Evolutionary conservation across 1,140 invertebrate genomes (phyloP).

Genomic region (Aphaenogaster floridana): DNA sequence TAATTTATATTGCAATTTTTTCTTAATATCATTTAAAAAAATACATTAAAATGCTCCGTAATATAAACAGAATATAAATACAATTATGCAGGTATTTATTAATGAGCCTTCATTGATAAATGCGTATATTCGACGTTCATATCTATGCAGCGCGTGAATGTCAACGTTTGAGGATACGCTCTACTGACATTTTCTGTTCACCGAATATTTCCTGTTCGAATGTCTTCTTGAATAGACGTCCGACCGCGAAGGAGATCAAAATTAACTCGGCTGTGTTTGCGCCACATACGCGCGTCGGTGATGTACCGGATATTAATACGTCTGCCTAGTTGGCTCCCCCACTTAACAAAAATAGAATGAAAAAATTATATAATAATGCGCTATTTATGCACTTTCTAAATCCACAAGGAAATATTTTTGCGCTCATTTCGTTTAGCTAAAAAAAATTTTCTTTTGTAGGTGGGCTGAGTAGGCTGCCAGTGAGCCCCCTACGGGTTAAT

Average conservation of each 20-base stretch:
- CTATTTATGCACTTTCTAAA: no score
- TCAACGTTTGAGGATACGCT: not conserved
- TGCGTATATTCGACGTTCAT: not conserved
- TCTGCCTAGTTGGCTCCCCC: no score
- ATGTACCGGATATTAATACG: conserved; percentile 59
- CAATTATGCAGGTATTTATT: not conserved
- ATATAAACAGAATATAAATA: not conserved
- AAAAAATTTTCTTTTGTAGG: no score
- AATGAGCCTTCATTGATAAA: not conserved
- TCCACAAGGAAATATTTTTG: no score
- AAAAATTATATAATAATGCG: no score
- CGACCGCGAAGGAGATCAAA: conserved; percentile 64
- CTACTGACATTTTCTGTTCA: conserved; percentile 28
- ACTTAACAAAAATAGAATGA: no score
- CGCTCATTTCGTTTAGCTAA: no score
- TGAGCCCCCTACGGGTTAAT: no score
- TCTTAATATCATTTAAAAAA: conserved; percentile 5
- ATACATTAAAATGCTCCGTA: not conserved
- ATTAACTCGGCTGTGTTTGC: conserved; percentile 70
- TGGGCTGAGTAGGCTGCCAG: no score
- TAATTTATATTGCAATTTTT: not conserved
- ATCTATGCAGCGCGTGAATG: not conserved
- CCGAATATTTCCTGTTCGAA: conserved; percentile 31
- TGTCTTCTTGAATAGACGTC: conserved; percentile 31
- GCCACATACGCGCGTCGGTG: conserved; percentile 63